Base-by-base conservation (phyloP, 1,140 invertebrate species). In the Anadara kagoshimensis region DNA sequence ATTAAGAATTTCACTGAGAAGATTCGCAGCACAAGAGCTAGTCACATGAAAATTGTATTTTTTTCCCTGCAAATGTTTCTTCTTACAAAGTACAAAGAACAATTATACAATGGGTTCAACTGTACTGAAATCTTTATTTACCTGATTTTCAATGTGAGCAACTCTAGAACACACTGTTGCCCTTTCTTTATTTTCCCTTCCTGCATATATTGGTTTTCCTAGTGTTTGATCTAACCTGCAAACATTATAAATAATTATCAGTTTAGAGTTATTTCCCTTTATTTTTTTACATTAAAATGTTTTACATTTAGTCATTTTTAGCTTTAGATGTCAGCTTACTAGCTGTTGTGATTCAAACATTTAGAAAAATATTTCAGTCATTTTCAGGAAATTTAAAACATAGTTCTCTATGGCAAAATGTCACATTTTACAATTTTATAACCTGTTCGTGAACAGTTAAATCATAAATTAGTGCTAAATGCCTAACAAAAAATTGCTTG, bases 101-200 rank as follows among this genome's bases (percentile, higher is more conserved):
- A n/a, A n/a, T 47, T 0, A 16, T 22, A 61, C 0, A 18, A 16
- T 26, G 7, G 26, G 5, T 45, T 22, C 20, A 67, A 10, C 56
- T 26, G 18, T 44, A n/a, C 20, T 59, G 8, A 10, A 49, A n/a
- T n/a, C 5, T 0, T 59, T 12, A 62, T 73, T 29, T 64, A 88
- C 86, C 81, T 95, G 94, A 89, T 94, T 93, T 86, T 96, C 95
- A 16, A 96, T 92, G 72, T 94, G 89, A 84, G 94, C 93, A 45
- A 96, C 88, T 66, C 94, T 90, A n/a, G 94, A 93, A 69, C 94
- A 94, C 70, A 96, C 93, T 18, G 94, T 95, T 92, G 94, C 72
- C 47, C 83, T 94, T 12, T 94, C 94, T 86, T 94, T 94, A 24
- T 94, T 91, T 80, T 93, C 91, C 79, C 93, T 93, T 63, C 92